A percentile compares a stretch with the other conserved stretches of the same genome.
Conservation (phyloP, 2,797 vertebrate species). For the Anguilla pacifica region DNA sequence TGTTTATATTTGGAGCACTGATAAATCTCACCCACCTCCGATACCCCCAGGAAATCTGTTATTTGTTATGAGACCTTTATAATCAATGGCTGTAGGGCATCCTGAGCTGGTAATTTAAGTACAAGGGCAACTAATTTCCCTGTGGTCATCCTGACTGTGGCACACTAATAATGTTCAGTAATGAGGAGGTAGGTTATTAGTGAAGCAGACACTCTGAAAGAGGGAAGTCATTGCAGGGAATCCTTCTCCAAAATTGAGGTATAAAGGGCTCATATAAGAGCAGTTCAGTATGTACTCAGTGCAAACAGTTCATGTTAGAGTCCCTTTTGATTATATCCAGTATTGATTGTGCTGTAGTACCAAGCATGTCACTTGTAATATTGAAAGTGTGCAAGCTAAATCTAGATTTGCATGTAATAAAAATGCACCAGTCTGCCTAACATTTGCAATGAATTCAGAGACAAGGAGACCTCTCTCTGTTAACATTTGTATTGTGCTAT, state of each 20-base stretch:
- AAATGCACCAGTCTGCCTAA: neutral
- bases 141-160: conserved; percentile 1
- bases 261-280: neutral
- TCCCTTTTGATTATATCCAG: neutral
- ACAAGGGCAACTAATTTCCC: conserved; percentile 4
- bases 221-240: neutral
- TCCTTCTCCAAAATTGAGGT: neutral
- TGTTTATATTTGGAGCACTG: too few relatives aligned
- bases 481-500: neutral
- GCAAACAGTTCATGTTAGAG: neutral
- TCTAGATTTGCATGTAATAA: neutral
- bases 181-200: conserved; percentile 20
- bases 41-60: neutral
- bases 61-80: neutral
- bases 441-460: neutral
- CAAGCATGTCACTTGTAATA: neutral
- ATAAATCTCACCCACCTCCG: too few relatives aligned
- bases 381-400: neutral
- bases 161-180: conserved; percentile 30
- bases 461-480: neutral
- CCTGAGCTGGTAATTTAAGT: conserved; percentile 20
- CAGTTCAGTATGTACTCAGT: too few relatives aligned
- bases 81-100: neutral
- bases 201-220: neutral
- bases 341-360: neutral